Conservation (phyloP, 2,797 vertebrate genomes). For the Psittacula echo region DNA sequence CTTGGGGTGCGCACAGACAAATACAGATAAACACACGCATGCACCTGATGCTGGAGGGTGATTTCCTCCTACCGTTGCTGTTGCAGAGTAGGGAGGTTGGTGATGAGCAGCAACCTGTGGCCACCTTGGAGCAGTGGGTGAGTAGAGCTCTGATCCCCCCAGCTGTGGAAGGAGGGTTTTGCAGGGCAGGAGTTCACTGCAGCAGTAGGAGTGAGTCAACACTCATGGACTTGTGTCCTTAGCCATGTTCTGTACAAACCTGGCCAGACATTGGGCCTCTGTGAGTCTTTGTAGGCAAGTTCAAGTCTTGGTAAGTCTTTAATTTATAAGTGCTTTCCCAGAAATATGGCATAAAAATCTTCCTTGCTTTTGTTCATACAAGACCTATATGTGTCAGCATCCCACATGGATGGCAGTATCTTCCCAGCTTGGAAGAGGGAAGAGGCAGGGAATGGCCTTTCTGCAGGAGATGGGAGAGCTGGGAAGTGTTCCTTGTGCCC, state of each 20-base stretch:
- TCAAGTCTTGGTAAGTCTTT: not conserved
- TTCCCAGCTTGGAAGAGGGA: not conserved
- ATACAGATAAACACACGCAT: not conserved
- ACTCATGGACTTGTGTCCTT: not conserved
- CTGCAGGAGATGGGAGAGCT: not conserved
- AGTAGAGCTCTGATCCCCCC: not conserved
- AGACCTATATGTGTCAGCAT: not conserved
- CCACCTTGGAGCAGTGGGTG: not conserved
- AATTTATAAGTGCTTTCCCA: not conserved
- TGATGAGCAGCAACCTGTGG: not conserved
- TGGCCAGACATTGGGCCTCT: not conserved
- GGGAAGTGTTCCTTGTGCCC: not conserved
- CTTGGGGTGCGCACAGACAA: accelerated
- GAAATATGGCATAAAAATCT: not conserved
- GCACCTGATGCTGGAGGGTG: not conserved
- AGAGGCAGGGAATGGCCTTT: not conserved
- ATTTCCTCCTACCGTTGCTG: not conserved
- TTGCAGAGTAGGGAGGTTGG: not conserved
- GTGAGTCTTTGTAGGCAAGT: not conserved
- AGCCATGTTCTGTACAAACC: not conserved
- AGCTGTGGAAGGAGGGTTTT: not conserved
- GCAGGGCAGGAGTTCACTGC: not conserved
- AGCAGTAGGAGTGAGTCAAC: accelerated
- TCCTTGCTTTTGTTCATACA: not conserved
- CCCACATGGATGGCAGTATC: not conserved